phyloP scores from a whole-genome alignment of 2,113 vertebrate genomes.

The Oreochromis spilurus region DNA sequence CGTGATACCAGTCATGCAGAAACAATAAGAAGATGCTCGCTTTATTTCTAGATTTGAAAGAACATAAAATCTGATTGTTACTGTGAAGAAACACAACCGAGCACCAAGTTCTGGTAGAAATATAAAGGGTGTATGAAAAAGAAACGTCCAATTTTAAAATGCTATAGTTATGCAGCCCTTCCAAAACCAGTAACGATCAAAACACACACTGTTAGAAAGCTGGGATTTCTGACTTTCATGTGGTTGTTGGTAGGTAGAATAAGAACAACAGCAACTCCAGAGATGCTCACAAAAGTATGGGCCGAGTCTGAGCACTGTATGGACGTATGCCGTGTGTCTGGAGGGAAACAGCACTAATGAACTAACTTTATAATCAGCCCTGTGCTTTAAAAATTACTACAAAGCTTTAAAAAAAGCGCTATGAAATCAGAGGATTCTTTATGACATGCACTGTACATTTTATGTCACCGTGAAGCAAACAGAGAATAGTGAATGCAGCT shows the following conservation, averaged over 20 bases:
- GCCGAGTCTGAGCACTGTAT: background rate
- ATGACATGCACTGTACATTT: background rate
- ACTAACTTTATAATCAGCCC: background rate
- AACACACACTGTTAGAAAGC: background rate
- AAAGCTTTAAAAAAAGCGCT: background rate
- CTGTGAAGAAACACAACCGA: background rate
- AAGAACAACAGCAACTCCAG: background rate
- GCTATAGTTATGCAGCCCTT: background rate
- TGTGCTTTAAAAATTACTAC: background rate
- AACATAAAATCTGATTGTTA: background rate
- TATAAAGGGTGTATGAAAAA: background rate
- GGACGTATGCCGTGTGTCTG: background rate
- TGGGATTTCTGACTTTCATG: background rate
- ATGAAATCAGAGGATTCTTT: background rate
- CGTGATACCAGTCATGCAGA: background rate
- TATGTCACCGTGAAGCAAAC: background rate
- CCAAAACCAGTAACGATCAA: background rate
- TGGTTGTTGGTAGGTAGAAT: background rate
- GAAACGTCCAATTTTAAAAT: background rate
- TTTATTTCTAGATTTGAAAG: background rate
- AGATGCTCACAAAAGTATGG: background rate
- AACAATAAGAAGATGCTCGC: background rate
- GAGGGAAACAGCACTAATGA: background rate
- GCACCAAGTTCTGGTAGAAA: background rate
- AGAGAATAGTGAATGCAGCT: background rate